Conservation (phyloP, 2,888 invertebrate species). For the Xestia c-nigrum region DNA sequence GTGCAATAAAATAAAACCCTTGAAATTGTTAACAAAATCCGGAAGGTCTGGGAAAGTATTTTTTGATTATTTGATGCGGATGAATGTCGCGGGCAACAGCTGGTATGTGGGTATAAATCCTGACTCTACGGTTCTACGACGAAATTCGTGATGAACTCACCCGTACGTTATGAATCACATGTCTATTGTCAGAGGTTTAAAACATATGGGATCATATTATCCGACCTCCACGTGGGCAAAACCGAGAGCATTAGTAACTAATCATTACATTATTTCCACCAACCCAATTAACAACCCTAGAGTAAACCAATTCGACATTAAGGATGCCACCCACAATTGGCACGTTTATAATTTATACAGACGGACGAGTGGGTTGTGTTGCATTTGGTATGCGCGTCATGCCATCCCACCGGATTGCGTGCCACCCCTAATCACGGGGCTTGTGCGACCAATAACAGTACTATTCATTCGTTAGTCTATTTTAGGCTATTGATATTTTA, state of each 20-base stretch:
- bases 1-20: no score
- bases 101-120: no score
- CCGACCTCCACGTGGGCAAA: not conserved
- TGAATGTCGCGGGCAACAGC: no score
- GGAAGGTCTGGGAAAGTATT: no score
- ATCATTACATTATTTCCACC: slow-evolving; percentile 13
- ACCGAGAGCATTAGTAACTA: not conserved
- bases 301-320: slow-evolving; percentile 39
- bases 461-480: slow-evolving; percentile 78
- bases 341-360: slow-evolving; percentile 61
- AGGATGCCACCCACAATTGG: slow-evolving; percentile 53
- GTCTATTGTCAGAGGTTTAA: no score
- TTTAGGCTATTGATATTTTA: slow-evolving; percentile 40
- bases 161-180: no score
- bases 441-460: slow-evolving; percentile 77
- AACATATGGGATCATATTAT: not conserved
- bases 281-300: slow-evolving; percentile 29
- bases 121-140: no score
- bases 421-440: slow-evolving; percentile 78
- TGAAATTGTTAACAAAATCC: no score
- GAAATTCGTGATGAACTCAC: no score
- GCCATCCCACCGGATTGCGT: slow-evolving; percentile 71
- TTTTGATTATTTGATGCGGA: no score
- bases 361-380: slow-evolving; percentile 47
- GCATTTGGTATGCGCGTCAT: slow-evolving; percentile 76